Evolutionary conservation across 2,113 vertebrate genomes (phyloP), one percentile per base, ranked within the genome.

Genomic region (Triplophysa dalaica): DNA sequence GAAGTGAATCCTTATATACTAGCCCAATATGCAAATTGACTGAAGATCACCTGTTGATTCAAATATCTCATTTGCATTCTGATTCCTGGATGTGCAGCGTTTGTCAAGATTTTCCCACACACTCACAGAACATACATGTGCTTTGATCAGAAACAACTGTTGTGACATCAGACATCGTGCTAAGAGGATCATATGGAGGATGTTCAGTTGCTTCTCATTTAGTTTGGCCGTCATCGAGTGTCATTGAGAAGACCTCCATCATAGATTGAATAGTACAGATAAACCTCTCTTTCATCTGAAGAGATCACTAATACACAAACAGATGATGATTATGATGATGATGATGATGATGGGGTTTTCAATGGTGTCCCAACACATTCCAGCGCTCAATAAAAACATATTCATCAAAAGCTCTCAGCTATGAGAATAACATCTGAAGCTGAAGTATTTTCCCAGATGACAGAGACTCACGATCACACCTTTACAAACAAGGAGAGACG

Each of bases 31-130:
- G 81, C 81, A 79, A 75, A 83, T 75, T 0, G 10, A 61, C 58
- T 4, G 3, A 13, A 60, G 11, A 75, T 83, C 81, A 79, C 64
- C 68, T 74, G 70, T 52, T 64, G 26, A 62, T 79, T 79, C 79
- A 67, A 72, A 83, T 83, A 38, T 48, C 17, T 79, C 0, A 13
- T 83, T 83, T 83, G 77, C 70, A 79, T 83, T 29, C 62, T 75
- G 76, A 60, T 75, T 79, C 61, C 64, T 63, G 65, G 64, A 69
- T 24, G 13, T 43, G 26, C 24, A 12, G 56, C 60, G 43, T 26
- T 2, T 52, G 26, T 52, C 29, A 82, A 74, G 79, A 80, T 68
- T 74, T 84, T 38, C 38, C 75, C 19, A 26, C 84, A 45, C 41
- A 11, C 64, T 64, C 8, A 19, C 29, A 33, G 62, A 33, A 33